phyloP scores from a whole-genome alignment of 2,888 invertebrate species.

The Metopia argyrocephala region DNA sequence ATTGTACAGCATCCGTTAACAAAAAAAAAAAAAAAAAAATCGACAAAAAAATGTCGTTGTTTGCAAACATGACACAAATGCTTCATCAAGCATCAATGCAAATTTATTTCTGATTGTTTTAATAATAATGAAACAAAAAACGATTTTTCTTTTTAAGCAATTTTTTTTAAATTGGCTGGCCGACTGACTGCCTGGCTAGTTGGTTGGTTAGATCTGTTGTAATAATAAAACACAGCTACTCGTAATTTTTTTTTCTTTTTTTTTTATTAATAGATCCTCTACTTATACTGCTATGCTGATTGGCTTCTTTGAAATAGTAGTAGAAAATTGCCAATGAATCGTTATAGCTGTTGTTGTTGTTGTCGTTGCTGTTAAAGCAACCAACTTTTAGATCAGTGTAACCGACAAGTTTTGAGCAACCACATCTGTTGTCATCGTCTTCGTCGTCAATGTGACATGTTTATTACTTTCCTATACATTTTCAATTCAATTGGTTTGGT shows the following conservation, averaged over 20 bases:
- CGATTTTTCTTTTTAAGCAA: conserved; percentile 26
- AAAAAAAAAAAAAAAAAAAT: too few relatives aligned
- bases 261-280: conserved; percentile 57
- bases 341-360: conserved; percentile 31
- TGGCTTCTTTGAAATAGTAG: conserved; percentile 56
- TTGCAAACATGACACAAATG: conserved; percentile 59
- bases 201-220: conserved; percentile 25
- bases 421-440: conserved; percentile 60
- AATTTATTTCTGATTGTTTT: conserved; percentile 62
- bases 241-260: conserved; percentile 61
- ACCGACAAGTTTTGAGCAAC: conserved; percentile 58
- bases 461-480: conserved; percentile 65
- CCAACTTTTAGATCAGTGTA: conserved; percentile 24
- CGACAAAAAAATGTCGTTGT: conserved; percentile 53
- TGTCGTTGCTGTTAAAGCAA: conserved; percentile 25
- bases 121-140: not conserved
- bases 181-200: conserved; percentile 54
- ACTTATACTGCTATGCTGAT: conserved; percentile 53
- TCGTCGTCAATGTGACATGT: conserved; percentile 64
- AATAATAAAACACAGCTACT: conserved; percentile 57
- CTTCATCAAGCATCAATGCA: conserved; percentile 59
- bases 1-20: conserved; percentile 44
- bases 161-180: conserved; percentile 55
- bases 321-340: conserved; percentile 59
- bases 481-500: not conserved